A percentile compares a stretch with the other conserved stretches of the same genome.
Evolutionary conservation across 2,113 vertebrate species (phyloP).

Genomic region (Passer domesticus): DNA sequence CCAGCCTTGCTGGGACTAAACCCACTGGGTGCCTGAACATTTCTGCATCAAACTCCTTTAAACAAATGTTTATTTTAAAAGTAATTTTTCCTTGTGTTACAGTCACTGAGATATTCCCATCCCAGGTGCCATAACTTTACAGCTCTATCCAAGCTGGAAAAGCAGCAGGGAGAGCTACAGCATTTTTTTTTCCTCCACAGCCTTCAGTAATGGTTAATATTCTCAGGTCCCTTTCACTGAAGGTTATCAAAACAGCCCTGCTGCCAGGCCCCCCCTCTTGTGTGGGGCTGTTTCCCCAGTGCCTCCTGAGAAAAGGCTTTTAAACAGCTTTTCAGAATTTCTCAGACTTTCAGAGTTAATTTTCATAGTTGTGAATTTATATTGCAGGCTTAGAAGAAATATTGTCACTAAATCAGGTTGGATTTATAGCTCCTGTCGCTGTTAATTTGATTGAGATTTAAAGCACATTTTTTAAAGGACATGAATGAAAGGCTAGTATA

Average conservation of each 20-base stretch:
- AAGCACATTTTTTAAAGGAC: background rate
- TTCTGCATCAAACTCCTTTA: background rate
- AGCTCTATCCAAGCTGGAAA: background rate
- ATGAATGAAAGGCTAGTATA: background rate
- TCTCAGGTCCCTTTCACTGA: background rate
- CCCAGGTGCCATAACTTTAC: background rate
- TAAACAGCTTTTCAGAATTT: conserved; percentile 8
- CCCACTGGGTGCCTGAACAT: background rate
- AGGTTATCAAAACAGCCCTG: background rate
- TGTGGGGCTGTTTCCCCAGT: background rate
- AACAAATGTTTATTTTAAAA: background rate
- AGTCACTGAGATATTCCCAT: background rate
- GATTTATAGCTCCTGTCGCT: background rate
- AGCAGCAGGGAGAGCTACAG: background rate
- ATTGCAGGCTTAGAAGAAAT: background rate
- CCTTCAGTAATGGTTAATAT: background rate
- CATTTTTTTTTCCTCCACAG: background rate
- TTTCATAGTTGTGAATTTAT: background rate
- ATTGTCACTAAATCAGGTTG: background rate
- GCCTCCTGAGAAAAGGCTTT: background rate
- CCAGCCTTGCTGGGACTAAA: background rate
- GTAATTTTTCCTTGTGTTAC: background rate
- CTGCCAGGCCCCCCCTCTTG: background rate
- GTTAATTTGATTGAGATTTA: conserved; percentile 8
- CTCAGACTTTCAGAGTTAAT: background rate